These are phyloP conservation scores for Tenthredo mesomela DNA, from an alignment of 2,888 invertebrate genomes.

Conservation along the genomic window DNA sequence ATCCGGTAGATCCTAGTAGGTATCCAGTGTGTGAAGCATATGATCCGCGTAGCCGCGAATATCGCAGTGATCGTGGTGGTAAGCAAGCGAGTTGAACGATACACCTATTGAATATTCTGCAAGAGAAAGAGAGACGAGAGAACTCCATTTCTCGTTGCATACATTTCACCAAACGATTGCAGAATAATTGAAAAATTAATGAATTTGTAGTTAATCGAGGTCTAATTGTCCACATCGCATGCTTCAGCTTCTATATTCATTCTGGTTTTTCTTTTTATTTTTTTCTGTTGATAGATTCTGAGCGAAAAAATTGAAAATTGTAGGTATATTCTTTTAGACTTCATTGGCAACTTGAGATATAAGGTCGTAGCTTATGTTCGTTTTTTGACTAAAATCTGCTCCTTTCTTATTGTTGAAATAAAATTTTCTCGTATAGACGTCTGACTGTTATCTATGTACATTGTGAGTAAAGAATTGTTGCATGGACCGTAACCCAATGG, in stretches of 20 bases:
- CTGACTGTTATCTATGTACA: slow-evolving; percentile 61
- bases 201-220: background rate
- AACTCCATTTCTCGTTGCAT: background rate
- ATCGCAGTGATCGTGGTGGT: background rate
- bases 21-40: slow-evolving; percentile 33
- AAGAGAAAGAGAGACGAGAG: background rate
- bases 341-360: background rate
- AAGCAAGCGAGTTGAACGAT: slow-evolving; percentile 1
- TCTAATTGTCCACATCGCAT: background rate
- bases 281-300: background rate
- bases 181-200: background rate
- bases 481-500: slow-evolving; percentile 68
- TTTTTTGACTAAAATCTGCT: background rate
- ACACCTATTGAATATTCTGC: background rate
- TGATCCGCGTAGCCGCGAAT: background rate
- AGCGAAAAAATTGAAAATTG: background rate
- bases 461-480: slow-evolving; percentile 71
- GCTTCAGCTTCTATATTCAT: background rate
- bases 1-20: slow-evolving; percentile 32
- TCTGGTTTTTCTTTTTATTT: background rate
- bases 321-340: background rate
- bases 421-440: background rate
- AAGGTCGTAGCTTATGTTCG: background rate
- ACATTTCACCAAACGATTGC: background rate
- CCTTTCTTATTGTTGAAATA: background rate